Evolutionary conservation across 2,113 vertebrate species (phyloP), one percentile per base, ranked within the genome.

Genomic region (Lipophrys pholis): DNA sequence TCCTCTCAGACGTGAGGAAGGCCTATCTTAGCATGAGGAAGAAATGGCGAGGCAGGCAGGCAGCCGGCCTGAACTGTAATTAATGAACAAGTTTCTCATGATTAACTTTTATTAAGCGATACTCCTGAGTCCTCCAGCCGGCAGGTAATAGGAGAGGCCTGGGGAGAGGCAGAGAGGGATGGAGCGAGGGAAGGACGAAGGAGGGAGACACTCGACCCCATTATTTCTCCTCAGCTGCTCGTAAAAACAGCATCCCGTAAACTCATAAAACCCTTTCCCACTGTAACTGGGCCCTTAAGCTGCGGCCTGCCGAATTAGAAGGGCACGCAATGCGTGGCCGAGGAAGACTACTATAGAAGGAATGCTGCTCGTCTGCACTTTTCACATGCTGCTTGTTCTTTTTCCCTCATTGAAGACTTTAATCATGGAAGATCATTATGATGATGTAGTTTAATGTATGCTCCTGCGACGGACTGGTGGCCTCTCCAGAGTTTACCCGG

Each of bases 51-150:
- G 60, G 45, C 71, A 84, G 78, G 45, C 71, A 84, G 78, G 74
- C 88, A 85, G 86, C 66, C 78, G 64, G 69, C 59, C 89, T 73
- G 73, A 91, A 90, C 87, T 91, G 86, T 94, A 94, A 94, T 93
- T 94, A 94, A 94, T 93, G 91, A 94, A 91, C 90, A 93, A 91
- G 90, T 91, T 94, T 94, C 90, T 91, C 91, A 93, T 93, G 92
- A 93, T 93, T 93, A 93, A 92, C 89, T 92, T 93, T 94, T 94
- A 93, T 93, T 89, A 93, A 94, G 91, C 84, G 89, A 91, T 92
- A 92, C 88, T 91, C 89, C 88, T 87, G 91, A 92, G 91, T 90
- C 90, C 79, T 76, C 80, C 70, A 88, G 88, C 86, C 88, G 82
- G 84, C 90, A 91, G 91, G 90, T 93, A 93, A 93, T 91, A 69